A percentile compares a stretch with the other conserved stretches of the same genome.
These are phyloP conservation scores for Hiodon tergisus DNA, from an alignment of 2,113 vertebrate species.

Conservation along the genomic window DNA sequence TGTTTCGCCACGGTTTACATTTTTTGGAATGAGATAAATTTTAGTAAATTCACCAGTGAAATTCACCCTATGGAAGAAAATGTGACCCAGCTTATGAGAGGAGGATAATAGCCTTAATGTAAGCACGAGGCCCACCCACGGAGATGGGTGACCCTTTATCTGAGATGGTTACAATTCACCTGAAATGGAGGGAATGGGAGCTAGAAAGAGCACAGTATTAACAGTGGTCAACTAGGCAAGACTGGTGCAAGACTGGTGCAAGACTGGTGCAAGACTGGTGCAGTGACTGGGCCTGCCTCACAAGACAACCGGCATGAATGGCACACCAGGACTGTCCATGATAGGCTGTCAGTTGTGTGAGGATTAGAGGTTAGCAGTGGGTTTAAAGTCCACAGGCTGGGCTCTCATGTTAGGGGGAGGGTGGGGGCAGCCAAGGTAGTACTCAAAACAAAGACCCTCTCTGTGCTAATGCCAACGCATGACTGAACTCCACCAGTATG, in stretches of 20 bases:
- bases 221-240: background rate
- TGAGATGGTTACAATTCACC: too few species aligned
- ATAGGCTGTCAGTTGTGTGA: background rate
- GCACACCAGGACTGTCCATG: background rate
- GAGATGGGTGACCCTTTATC: too few species aligned
- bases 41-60: too few species aligned
- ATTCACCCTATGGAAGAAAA: too few species aligned
- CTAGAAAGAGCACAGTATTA: too few species aligned
- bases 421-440: background rate
- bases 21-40: too few species aligned
- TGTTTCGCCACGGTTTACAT: too few species aligned
- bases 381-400: conserved; percentile 1
- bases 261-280: background rate
- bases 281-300: background rate
- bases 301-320: background rate
- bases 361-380: conserved; percentile 1
- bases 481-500: background rate
- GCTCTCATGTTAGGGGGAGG: background rate
- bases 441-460: conserved; percentile 13
- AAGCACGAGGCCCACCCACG: too few species aligned
- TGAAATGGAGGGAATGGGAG: too few species aligned
- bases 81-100: too few species aligned
- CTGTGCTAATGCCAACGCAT: background rate
- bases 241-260: background rate
- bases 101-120: too few species aligned